phyloP scores from a whole-genome alignment of 1,140 invertebrate genomes.

The Zelostemma sp. region DNA sequence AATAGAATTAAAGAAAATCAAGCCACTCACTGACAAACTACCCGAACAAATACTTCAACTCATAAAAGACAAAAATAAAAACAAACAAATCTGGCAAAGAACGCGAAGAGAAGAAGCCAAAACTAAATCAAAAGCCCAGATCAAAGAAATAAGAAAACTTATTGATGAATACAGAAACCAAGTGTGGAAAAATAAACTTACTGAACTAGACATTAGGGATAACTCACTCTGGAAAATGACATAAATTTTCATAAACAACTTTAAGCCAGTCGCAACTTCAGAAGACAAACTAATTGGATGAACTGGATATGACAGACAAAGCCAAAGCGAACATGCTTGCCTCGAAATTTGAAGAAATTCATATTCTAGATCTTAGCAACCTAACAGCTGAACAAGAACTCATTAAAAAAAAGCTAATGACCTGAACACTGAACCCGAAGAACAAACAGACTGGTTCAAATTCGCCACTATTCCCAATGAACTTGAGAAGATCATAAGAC shows the following conservation, averaged over 20 bases:
- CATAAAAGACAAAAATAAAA: constrained; percentile 33
- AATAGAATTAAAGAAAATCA: constrained; percentile 6
- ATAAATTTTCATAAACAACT: constrained; percentile 39
- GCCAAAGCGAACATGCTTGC: constrained; percentile 50
- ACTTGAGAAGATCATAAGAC: constrained; percentile 28
- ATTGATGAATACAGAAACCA: constrained; percentile 26
- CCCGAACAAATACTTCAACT: constrained; percentile 10
- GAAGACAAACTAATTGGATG: constrained; percentile 8
- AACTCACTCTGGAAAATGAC: constrained; percentile 45
- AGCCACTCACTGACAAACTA: constrained; percentile 18
- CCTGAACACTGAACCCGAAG: not conserved
- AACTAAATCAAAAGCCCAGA: constrained; percentile 7
- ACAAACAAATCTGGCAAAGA: constrained; percentile 31
- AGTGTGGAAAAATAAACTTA: constrained; percentile 24
- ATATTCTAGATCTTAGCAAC: constrained; percentile 38
- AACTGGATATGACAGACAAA: constrained; percentile 26
- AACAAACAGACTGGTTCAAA: constrained; percentile 16
- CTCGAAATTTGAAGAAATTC: constrained; percentile 41
- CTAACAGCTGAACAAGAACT: constrained; percentile 34
- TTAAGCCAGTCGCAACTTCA: constrained; percentile 21
- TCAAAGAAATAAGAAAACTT: constrained; percentile 13
- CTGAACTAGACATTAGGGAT: constrained; percentile 35
- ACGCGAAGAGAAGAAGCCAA: constrained; percentile 13
- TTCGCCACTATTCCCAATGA: constrained; percentile 24
- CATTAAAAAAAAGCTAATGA: constrained; percentile 12